phyloP scores from a whole-genome alignment of 2,888 invertebrate species.

The Sinhomidia bicolor region DNA sequence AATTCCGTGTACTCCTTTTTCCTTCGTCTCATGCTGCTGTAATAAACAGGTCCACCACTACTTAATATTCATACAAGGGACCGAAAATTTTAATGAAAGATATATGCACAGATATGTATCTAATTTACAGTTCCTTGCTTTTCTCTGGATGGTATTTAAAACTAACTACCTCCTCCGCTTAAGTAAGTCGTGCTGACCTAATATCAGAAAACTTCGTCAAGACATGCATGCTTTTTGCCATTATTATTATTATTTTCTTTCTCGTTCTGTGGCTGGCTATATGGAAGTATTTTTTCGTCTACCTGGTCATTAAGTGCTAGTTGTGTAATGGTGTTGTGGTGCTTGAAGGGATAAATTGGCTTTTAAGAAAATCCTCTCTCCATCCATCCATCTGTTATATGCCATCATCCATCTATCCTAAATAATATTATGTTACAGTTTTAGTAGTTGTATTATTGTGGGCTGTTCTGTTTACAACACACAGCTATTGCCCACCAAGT shows the following conservation, averaged over 20 bases:
- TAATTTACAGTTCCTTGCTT: constrained; percentile 62
- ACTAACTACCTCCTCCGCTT: constrained; percentile 63
- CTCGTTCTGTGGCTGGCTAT: background rate
- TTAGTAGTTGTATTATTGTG: constrained; percentile 21
- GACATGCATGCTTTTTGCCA: constrained; percentile 64
- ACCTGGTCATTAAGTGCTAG: constrained; percentile 71
- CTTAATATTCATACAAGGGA: constrained; percentile 26
- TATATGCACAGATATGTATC: constrained; percentile 66
- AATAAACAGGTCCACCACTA: constrained; percentile 14
- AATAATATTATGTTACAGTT: constrained; percentile 53
- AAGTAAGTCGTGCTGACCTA: constrained; percentile 70
- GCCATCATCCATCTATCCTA: constrained; percentile 71
- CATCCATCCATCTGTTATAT: constrained; percentile 67
- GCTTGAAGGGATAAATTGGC: constrained; percentile 72
- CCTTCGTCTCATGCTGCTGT: background rate
- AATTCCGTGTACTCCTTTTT: constrained; percentile 13
- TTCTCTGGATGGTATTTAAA: constrained; percentile 63
- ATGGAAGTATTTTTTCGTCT: constrained; percentile 56
- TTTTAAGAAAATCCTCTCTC: constrained; percentile 70
- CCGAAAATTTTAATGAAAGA: constrained; percentile 34
- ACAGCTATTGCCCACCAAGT: constrained; percentile 63
- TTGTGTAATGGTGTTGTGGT: constrained; percentile 59
- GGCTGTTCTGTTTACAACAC: constrained; percentile 50
- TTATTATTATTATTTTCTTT: constrained; percentile 26
- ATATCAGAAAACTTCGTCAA: constrained; percentile 65